phyloP scores from a whole-genome alignment of 64 coral and sea anemone genomes.

The Porites australiensis region DNA sequence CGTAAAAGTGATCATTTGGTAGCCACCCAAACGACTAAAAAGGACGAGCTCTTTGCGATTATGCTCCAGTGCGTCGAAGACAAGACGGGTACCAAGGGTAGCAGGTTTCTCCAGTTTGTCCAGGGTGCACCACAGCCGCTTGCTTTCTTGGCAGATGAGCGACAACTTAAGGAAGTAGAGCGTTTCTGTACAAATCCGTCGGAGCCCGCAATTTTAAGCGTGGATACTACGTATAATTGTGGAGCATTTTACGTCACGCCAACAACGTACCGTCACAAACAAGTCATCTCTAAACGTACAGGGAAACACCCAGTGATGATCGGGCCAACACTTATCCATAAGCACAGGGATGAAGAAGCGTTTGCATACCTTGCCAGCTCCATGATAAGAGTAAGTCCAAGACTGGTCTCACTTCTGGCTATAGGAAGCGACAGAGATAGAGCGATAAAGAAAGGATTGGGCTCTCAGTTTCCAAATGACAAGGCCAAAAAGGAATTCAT shows the following conservation, averaged over 20 bases:
- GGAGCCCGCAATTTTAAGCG: background rate
- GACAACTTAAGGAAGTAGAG: background rate
- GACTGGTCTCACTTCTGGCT: background rate
- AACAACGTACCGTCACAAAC: constrained; percentile 40
- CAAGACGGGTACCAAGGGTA: background rate
- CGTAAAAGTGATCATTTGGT: no score
- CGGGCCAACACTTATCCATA: constrained; percentile 36
- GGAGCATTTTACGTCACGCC: constrained; percentile 55
- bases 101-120: no score
- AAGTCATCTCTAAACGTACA: constrained; percentile 23
- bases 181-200: background rate
- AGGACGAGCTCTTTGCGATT: constrained; percentile 43
- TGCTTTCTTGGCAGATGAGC: constrained; percentile 13
- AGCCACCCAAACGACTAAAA: constrained; percentile 5
- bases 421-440: constrained; percentile 21
- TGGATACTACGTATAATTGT: constrained; percentile 36
- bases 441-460: background rate
- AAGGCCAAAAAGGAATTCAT: constrained; percentile 6
- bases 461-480: background rate
- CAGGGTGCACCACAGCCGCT: constrained; percentile 5
- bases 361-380: constrained; percentile 32
- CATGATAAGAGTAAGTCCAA: background rate
- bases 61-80: constrained; percentile 40
- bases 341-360: background rate
- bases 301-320: constrained; percentile 5